Percentiles rank a stretch among this genome's conserved stretches.
Evolutionary conservation across 1,140 invertebrate genomes (phyloP).

Genomic region (Phthorimaea operculella): DNA sequence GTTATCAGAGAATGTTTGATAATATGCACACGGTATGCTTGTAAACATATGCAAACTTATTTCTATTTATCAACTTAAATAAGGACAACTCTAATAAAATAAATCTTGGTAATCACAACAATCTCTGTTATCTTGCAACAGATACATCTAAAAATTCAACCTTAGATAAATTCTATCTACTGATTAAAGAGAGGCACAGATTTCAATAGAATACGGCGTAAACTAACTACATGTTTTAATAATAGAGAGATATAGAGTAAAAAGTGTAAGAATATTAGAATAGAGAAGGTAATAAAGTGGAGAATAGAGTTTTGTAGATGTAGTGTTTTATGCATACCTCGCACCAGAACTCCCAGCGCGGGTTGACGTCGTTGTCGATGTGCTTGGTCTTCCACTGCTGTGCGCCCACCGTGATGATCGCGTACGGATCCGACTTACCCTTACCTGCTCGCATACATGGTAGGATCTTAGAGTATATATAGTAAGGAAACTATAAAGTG

Average conservation of each 20-base stretch:
- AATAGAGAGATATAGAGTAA: not conserved
- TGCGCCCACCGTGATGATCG: conserved; percentile 86
- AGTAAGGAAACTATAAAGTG: not conserved
- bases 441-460: conserved; percentile 70
- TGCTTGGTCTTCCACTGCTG: conserved; percentile 89
- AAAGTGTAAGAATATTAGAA: conserved; percentile 11
- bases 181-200: too few species aligned
- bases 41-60: too few species aligned
- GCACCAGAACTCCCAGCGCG: conserved; percentile 94
- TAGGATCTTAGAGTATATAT: too few species aligned
- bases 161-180: too few species aligned
- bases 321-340: conserved; percentile 75
- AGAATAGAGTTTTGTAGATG: not conserved
- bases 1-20: not conserved
- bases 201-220: too few species aligned
- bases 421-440: conserved; percentile 96
- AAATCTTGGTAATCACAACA: too few species aligned
- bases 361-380: conserved; percentile 92
- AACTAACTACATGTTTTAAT: too few species aligned
- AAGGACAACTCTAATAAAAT: too few species aligned
- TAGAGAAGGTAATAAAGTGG: not conserved
- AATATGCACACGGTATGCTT: too few species aligned
- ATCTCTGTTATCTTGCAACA: not conserved
- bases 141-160: too few species aligned
- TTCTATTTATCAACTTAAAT: too few species aligned